Conservation (phyloP, 2,797 vertebrate genomes). For the Sebastes alutus region DNA sequence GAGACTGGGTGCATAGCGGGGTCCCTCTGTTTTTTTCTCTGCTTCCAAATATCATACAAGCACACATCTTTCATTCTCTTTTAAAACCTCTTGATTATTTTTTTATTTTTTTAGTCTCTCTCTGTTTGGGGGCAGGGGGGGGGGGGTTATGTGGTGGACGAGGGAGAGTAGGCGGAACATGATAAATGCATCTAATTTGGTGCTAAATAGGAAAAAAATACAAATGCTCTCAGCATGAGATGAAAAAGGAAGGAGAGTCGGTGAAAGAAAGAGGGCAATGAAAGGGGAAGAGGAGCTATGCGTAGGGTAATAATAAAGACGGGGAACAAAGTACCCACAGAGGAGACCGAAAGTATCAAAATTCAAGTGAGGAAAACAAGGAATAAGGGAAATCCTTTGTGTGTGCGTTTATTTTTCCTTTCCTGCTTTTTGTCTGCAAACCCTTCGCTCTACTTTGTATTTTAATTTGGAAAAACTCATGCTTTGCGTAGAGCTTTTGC, state of each 20-base stretch:
- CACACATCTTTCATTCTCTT: conserved; percentile 1
- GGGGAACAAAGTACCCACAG: conserved; percentile 14
- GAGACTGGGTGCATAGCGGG: conserved; percentile 32
- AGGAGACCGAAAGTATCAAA: neutral
- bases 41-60: conserved; percentile 18
- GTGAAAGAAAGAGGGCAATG: conserved; percentile 13
- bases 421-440: conserved; percentile 15
- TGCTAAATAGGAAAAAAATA: conserved; percentile 43
- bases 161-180: conserved; percentile 15
- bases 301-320: conserved; percentile 28
- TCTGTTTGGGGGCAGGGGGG: neutral
- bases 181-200: conserved; percentile 54
- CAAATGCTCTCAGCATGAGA: conserved; percentile 52
- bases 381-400: neutral
- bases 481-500: neutral
- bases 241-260: conserved; percentile 13
- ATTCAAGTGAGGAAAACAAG: neutral
- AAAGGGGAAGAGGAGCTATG: conserved; percentile 12
- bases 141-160: neutral
- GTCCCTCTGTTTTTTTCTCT: conserved; percentile 12
- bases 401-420: neutral
- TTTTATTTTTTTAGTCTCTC: neutral
- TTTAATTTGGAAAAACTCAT: neutral
- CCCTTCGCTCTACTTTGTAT: neutral
- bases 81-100: neutral